Evolutionary conservation across 2,113 vertebrate species (phyloP).

Genomic region (Halichoerus grypus): DNA sequence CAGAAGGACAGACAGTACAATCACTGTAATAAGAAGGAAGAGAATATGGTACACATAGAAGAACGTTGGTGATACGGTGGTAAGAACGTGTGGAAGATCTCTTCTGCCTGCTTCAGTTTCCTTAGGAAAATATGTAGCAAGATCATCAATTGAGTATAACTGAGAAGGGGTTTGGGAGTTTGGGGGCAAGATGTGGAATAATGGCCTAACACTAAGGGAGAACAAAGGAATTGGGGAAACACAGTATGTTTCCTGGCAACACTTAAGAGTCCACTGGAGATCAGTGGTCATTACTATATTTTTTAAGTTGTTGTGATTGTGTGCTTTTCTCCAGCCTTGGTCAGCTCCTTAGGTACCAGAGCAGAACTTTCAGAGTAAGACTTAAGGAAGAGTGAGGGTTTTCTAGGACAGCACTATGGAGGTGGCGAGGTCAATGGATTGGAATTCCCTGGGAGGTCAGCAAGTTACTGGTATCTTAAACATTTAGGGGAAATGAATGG

Average conservation of each 20-base stretch:
- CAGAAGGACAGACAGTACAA: not conserved
- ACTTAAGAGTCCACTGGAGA: not conserved
- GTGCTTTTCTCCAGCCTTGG: not conserved
- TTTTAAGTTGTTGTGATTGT: not conserved
- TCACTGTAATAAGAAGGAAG: not conserved
- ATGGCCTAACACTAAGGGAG: not conserved
- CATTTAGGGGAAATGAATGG: not conserved
- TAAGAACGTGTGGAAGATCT: not conserved
- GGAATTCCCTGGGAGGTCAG: not conserved
- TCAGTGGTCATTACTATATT: not conserved
- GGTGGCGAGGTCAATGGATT: not conserved
- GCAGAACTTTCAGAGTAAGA: not conserved
- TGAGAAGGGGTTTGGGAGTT: not conserved
- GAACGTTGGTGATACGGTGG: rapidly evolving
- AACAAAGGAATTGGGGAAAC: not conserved
- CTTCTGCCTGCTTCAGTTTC: not conserved
- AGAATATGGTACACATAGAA: not conserved
- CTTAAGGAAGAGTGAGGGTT: not conserved
- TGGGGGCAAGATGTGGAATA: not conserved
- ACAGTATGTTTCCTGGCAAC: not conserved
- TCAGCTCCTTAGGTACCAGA: not conserved
- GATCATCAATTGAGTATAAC: not conserved
- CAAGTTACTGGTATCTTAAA: not conserved
- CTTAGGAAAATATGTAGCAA: not conserved
- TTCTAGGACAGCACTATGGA: not conserved